A percentile compares a stretch with the other conserved stretches of the same genome.
Conservation (phyloP, 2,797 vertebrate genomes). For the Cottoperca gobio region DNA sequence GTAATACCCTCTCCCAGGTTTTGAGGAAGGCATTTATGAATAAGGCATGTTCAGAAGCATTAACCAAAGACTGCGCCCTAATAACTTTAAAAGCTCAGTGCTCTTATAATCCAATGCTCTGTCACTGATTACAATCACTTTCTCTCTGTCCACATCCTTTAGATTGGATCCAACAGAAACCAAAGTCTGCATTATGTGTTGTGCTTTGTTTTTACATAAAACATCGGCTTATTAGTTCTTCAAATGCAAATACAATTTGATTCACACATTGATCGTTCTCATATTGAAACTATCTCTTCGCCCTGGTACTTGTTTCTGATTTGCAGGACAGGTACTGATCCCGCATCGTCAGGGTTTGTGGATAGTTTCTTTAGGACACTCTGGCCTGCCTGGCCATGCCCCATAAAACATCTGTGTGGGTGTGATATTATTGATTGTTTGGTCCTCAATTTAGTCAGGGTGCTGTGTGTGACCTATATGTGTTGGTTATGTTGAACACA, state of each 20-base stretch:
- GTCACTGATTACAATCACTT: conserved; percentile 42
- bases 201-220: neutral
- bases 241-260: neutral
- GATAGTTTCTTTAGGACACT: neutral
- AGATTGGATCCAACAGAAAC: neutral
- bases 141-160: conserved; percentile 24
- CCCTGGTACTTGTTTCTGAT: neutral
- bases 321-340: neutral
- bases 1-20: neutral
- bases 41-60: conserved; percentile 30
- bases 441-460: neutral
- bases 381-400: neutral
- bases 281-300: neutral
- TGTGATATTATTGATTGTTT: neutral
- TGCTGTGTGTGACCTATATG: neutral
- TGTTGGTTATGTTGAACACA: neutral
- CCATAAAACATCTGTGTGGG: neutral
- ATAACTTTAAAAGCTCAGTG: conserved; percentile 26
- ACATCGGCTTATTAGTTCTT: conserved; percentile 30
- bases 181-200: neutral
- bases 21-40: conserved; percentile 24
- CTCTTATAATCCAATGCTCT: conserved; percentile 30
- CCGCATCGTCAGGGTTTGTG: neutral
- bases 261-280: neutral
- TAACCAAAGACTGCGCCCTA: conserved; percentile 10